Base-by-base conservation (phyloP, 2,888 invertebrate species). In the Drosophila helvetica region DNA sequence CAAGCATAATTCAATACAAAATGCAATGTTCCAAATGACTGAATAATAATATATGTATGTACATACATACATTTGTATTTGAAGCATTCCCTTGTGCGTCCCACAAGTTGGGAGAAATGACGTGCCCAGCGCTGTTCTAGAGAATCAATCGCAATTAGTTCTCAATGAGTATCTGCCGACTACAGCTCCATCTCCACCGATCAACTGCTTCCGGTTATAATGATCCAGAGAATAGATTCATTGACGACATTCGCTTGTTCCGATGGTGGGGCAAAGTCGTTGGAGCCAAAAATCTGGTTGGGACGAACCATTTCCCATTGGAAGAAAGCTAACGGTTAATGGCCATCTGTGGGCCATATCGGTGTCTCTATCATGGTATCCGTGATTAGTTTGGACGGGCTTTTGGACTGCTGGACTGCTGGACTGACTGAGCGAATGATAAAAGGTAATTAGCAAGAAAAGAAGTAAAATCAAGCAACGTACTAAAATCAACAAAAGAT, bases 361-460 rank as follows among this genome's bases (percentile, higher is more conserved):
- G 67, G 64, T 67, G 64, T 46, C 64, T 42, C 66, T 62, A 73
- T 75, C 70, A 56, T 10, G 50, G 56, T 51, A 50, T 25, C 64
- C 67, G 62, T 84, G 74, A 84, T 80, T 84, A 84, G 59, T 65
- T 66, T 59, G 71, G 51, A 47, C n/a, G 46, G 61, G 70, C 45
- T n/a, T n/a, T n/a, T n/a, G 56, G 12, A 5, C 33, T 2, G 2
- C n/a, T n/a, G 7, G n/a, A 7, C 38, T 38, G 38, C n/a, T 38
- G 38, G 38, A 52, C n/a, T 52, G 33, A 30, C 17, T 27, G 27
- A 42, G 33, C 61, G 43, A 74, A 66, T 84, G 85, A 80, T 88
- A 83, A 78, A 79, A 83, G 64, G 78, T 86, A 88, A 83, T 83
- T 83, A 88, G 69, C 78, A 70, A 67, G 84, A 79, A 88, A 86